These are phyloP conservation scores for Clarias magur DNA, from an alignment of 2,113 vertebrate species.

Conservation along the genomic window DNA sequence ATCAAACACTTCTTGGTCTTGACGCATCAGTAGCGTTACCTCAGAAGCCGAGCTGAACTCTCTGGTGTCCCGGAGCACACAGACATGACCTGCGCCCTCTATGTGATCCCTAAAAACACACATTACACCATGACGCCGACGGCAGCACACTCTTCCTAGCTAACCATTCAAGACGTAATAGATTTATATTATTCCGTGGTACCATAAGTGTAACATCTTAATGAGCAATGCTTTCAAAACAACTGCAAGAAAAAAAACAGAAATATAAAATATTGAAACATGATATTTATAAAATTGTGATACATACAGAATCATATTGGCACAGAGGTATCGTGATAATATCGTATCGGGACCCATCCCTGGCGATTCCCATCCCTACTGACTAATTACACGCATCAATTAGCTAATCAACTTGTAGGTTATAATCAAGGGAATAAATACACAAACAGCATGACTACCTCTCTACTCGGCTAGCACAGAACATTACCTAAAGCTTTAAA, in stretches of 20 bases:
- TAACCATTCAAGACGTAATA: not conserved
- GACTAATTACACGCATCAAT: not conserved
- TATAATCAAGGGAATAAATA: not conserved
- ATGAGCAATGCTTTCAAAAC: not conserved
- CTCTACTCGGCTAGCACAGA: not conserved
- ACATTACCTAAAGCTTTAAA: not conserved
- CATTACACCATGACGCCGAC: not conserved
- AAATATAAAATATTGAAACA: too few species aligned
- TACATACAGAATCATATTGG: too few species aligned
- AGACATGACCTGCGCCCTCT: slow-evolving; percentile 82
- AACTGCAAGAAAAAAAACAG: not conserved
- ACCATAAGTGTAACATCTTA: not conserved
- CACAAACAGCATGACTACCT: not conserved
- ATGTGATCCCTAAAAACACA: slow-evolving; percentile 77
- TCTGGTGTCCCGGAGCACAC: slow-evolving; percentile 79
- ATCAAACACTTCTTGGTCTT: slow-evolving; percentile 66
- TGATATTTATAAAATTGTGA: too few species aligned
- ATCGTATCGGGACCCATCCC: too few species aligned
- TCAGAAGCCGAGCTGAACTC: slow-evolving; percentile 74
- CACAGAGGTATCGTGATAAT: too few species aligned
- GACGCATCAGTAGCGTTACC: slow-evolving; percentile 68
- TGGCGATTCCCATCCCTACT: too few species aligned
- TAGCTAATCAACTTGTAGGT: not conserved
- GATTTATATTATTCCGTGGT: not conserved
- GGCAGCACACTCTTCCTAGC: not conserved